phyloP scores from a whole-genome alignment of 2,888 invertebrate genomes.

The Timema podura region DNA sequence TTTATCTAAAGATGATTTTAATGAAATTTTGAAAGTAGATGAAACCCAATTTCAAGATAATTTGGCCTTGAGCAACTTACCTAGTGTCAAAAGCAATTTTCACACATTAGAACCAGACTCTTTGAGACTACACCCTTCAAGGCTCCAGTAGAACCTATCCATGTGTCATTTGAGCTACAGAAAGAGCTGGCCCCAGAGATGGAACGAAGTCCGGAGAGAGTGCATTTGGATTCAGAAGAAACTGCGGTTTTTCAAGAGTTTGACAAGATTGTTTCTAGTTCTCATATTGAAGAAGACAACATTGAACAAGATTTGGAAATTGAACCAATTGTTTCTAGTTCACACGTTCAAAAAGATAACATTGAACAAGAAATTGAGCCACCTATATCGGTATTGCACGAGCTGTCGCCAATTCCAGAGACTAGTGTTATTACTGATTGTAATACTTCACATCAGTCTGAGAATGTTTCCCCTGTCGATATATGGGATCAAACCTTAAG shows the following conservation, averaged over 20 bases:
- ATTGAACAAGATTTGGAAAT: not conserved
- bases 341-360: not conserved
- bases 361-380: not conserved
- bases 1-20: not conserved
- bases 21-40: not conserved
- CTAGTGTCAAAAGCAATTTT: conserved; percentile 9
- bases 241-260: conserved; percentile 11
- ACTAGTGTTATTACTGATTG: too few relatives aligned
- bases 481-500: too few relatives aligned
- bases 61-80: not conserved
- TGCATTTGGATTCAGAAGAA: conserved; percentile 19
- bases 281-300: not conserved
- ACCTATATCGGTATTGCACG: not conserved
- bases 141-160: conserved; percentile 5
- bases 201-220: conserved; percentile 23
- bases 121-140: not conserved
- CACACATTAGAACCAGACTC: not conserved
- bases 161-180: conserved; percentile 24
- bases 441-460: too few relatives aligned
- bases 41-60: not conserved
- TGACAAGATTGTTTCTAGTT: not conserved
- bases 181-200: conserved; percentile 25
- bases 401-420: not conserved
- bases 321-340: not conserved
- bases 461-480: too few relatives aligned